Conservation (phyloP, 2,113 vertebrate species). For the Regulus satrapa region DNA sequence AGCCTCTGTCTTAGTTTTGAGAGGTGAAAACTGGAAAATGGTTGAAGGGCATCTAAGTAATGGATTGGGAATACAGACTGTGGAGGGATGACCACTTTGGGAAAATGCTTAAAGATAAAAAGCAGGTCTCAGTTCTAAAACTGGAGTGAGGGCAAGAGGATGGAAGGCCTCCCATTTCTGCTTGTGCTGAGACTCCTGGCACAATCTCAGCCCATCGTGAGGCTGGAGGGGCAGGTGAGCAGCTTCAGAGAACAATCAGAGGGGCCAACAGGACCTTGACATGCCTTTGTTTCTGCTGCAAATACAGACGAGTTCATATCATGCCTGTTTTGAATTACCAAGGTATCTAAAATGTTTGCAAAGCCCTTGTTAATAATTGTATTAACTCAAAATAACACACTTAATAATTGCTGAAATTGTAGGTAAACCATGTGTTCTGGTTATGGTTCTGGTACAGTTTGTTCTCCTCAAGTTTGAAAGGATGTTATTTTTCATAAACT, state of each 20-base stretch:
- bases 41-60: background rate
- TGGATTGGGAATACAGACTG: background rate
- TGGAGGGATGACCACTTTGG: background rate
- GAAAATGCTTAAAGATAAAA: background rate
- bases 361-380: background rate
- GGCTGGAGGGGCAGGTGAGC: background rate
- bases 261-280: background rate
- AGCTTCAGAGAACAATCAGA: background rate
- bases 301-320: rapidly evolving
- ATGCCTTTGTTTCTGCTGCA: background rate
- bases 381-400: background rate
- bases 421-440: background rate
- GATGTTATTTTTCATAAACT: background rate
- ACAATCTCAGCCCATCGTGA: background rate
- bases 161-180: background rate
- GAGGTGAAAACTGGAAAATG: background rate
- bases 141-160: background rate
- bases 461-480: background rate
- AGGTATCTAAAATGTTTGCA: background rate
- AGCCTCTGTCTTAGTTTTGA: background rate
- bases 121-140: background rate
- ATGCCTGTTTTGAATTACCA: background rate
- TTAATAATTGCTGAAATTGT: background rate
- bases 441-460: background rate
- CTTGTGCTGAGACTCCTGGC: background rate